Evolutionary conservation across 1,140 invertebrate genomes (phyloP), one percentile per base, ranked within the genome.

Genomic region (Procambarus clarkii): DNA sequence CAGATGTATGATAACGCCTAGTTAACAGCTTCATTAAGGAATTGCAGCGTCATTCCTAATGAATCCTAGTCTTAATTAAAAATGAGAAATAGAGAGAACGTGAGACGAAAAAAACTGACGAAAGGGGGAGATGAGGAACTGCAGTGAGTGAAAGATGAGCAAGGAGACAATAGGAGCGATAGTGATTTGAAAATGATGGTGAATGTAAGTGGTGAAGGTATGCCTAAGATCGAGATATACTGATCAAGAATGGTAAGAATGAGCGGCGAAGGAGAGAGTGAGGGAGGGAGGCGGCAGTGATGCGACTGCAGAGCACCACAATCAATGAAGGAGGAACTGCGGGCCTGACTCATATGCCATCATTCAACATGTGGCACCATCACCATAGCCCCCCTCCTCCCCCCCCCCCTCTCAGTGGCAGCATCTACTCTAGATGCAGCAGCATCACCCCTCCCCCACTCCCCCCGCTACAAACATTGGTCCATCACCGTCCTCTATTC

Each of bases 221-320:
- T 4, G 21, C n/a, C n/a, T n/a, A n/a, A 7, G 34, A 44, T 4
- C 5, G 71, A 44, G 34, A 7, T 5, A 76, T 4, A 44, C 5
- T 24, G 71, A n/a, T n/a, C 21, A 24, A 18, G 45, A 45, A 46
- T 15, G 76, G 34, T 24, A 5, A 77, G 45, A 45, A 44, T 45
- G n/a, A 77, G 50, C 7, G 13, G 50, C 7, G 50, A 77, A 8
- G 45, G 45, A 77, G 5, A 24, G 45, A n/a, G 24, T 2, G 34
- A 77, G 76, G 45, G 76, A 46, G 34, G 76, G 24, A 44, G 34
- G 34, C n/a, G 18, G 76, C 5, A 5, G 8, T 24, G 24, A 18
- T 77, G 7, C 24, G 69, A 34, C 69, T 74, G 69, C 69, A 74
- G 69, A 34, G 69, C 69, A 74, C 69, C 69, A 74, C 69, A 74